phyloP scores from a whole-genome alignment of 2,113 vertebrate genomes.

The Arenaria interpres region DNA sequence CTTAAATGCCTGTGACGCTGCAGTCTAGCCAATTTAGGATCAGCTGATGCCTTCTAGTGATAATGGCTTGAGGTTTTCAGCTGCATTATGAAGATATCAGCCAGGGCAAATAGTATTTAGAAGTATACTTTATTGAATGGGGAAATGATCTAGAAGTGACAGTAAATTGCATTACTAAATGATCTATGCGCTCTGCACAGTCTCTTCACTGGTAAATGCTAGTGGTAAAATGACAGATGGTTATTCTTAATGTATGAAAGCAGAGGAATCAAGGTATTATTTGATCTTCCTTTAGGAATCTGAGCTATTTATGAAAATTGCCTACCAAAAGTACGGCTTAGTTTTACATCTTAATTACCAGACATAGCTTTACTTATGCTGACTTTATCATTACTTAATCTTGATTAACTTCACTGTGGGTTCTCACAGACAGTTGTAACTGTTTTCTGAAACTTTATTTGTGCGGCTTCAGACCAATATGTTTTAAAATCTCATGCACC shows the following conservation, averaged over 20 bases:
- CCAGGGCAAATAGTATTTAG: constrained; percentile 48
- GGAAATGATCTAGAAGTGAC: constrained; percentile 44
- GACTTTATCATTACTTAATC: neutral
- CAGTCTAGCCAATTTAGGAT: constrained; percentile 64
- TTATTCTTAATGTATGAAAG: constrained; percentile 24
- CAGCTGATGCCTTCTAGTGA: constrained; percentile 55
- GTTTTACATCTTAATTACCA: neutral
- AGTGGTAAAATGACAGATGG: constrained; percentile 9
- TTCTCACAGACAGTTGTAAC: neutral
- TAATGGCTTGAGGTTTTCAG: constrained; percentile 62
- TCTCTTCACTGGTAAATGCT: neutral
- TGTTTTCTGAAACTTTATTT: neutral
- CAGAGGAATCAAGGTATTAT: neutral
- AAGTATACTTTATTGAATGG: constrained; percentile 45
- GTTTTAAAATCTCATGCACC: neutral
- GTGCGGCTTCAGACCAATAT: neutral
- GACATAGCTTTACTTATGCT: neutral
- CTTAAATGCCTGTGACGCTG: constrained; percentile 38
- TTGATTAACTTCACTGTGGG: neutral
- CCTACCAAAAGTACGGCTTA: neutral
- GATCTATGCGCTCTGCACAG: neutral
- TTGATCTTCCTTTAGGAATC: constrained; percentile 28
- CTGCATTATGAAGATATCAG: constrained; percentile 62
- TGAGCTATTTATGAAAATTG: neutral
- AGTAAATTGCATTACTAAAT: constrained; percentile 54